phyloP scores from a whole-genome alignment of 2,797 vertebrate species.

The Takifugu ocellatus region DNA sequence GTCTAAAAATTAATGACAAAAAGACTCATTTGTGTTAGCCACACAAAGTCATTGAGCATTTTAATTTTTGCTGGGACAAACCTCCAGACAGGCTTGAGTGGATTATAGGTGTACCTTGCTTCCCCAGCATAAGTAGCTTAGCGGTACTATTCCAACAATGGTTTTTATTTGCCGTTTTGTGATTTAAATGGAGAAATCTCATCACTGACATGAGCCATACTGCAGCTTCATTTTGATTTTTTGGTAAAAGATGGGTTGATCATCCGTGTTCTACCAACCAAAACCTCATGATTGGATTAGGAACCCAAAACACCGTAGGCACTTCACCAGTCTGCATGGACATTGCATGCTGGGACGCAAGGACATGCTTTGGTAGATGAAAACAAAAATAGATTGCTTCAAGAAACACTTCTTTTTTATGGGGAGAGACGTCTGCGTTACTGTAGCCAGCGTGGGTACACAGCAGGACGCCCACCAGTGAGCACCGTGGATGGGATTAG shows the following conservation, averaged over 20 bases:
- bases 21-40: conserved; percentile 1
- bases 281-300: conserved; percentile 68
- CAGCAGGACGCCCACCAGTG: conserved; percentile 11
- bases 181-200: conserved; percentile 55
- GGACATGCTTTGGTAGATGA: conserved; percentile 11
- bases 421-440: neutral
- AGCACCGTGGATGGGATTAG: conserved; percentile 64
- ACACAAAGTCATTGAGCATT: conserved; percentile 16
- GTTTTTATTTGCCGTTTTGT: conserved; percentile 52
- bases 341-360: conserved; percentile 12
- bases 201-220: conserved; percentile 53
- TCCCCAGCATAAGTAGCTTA: conserved; percentile 41
- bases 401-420: conserved; percentile 1
- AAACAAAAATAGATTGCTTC: conserved; percentile 17
- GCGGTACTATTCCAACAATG: conserved; percentile 38
- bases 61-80: conserved; percentile 38
- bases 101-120: conserved; percentile 55
- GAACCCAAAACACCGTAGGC: conserved; percentile 25
- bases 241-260: conserved; percentile 29
- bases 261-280: conserved; percentile 49
- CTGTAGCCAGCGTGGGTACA: conserved; percentile 6
- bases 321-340: conserved; percentile 32
- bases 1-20: neutral
- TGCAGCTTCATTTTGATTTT: conserved; percentile 20
- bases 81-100: conserved; percentile 47